A percentile compares a stretch with the other conserved stretches of the same genome.
Evolutionary conservation across 1,140 invertebrate species (phyloP).

Genomic region (Anthonomus grandis): DNA sequence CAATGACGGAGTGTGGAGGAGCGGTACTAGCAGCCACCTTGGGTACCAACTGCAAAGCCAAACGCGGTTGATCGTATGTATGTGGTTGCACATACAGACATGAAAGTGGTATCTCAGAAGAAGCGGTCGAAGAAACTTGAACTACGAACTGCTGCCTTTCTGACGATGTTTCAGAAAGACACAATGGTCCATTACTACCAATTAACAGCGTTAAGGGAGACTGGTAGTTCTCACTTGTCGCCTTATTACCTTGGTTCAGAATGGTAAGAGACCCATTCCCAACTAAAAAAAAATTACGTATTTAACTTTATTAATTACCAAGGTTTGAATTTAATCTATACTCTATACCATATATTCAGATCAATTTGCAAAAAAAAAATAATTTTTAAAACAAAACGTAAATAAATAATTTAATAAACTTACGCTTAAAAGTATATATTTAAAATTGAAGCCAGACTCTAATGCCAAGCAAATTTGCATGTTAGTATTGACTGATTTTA

Average conservation of each 20-base stretch:
- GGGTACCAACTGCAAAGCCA: conserved; percentile 15
- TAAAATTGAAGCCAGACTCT: background rate
- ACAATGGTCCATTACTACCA: conserved; percentile 20
- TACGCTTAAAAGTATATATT: no score
- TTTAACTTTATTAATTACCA: no score
- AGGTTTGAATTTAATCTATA: no score
- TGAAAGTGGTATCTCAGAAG: conserved; percentile 45
- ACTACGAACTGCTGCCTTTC: conserved; percentile 36
- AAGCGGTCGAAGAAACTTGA: conserved; percentile 37
- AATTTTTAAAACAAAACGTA: background rate
- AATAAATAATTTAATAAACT: no score
- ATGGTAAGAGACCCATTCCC: conserved; percentile 13
- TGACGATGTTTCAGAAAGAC: conserved; percentile 17
- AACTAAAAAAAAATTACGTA: conserved; percentile 3
- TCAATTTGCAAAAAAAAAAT: background rate
- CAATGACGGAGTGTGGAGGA: conserved; percentile 19
- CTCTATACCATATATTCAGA: background rate
- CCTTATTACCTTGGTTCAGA: conserved; percentile 10
- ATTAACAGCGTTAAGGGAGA: conserved; percentile 38
- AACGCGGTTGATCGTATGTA: conserved; percentile 11
- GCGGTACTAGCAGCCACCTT: conserved; percentile 5
- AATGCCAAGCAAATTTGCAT: no score
- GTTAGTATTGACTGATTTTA: background rate
- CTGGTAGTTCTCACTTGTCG: conserved; percentile 28
- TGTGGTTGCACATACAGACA: conserved; percentile 45